Evolutionary conservation across 2,797 vertebrate species (phyloP), one percentile per base, ranked within the genome.

Genomic region (Cercopithecus diana): DNA sequence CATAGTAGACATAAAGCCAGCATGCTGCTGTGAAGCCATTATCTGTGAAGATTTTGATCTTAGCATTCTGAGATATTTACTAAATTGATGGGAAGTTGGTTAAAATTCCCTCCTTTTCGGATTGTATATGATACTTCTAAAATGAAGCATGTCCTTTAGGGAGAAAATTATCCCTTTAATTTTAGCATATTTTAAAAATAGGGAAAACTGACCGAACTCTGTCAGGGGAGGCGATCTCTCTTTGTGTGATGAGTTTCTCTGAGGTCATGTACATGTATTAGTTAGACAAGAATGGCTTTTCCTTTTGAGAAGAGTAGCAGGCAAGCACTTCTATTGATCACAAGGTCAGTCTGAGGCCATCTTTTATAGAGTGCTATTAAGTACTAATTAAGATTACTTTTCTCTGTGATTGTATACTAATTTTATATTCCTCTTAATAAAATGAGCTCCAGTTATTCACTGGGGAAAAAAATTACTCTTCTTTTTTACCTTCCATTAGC

Each of bases 21-120:
- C 8, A 8, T 41, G 43, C 67, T 79, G 43, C 76, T 87, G 12
- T 73, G 80, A 88, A 93, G 52, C 73, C 33, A 39, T 79, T 92
- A 57, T 72, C 90, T 93, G 14, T 41, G 50, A 91, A 4, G 45
- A 48, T 39, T 48, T 88, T 94, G n/a, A 80, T 96, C 87, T 95
- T 96, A 52, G 36, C 87, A 70, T 67, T 96, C 77, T 39, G 73
- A 93, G 20, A 57, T 45, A 96, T 92, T 50, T 93, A 96, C 26
- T 64, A 96, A 94, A 85, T 97, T 89, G 94, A 77, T 19, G 86
- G 17, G 84, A 95, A 84, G 3, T 57, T 95, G 55, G 43, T 94
- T 81, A 94, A 98, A 90, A 77, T 95, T 83, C 14, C 20, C 86
- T 43, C 19, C 67, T 45, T 94, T 98, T 95, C 89, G 72, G 43